Evolutionary conservation across 2,888 invertebrate genomes (phyloP), one percentile per base, ranked within the genome.

Genomic region (Xanthia icteritia): DNA sequence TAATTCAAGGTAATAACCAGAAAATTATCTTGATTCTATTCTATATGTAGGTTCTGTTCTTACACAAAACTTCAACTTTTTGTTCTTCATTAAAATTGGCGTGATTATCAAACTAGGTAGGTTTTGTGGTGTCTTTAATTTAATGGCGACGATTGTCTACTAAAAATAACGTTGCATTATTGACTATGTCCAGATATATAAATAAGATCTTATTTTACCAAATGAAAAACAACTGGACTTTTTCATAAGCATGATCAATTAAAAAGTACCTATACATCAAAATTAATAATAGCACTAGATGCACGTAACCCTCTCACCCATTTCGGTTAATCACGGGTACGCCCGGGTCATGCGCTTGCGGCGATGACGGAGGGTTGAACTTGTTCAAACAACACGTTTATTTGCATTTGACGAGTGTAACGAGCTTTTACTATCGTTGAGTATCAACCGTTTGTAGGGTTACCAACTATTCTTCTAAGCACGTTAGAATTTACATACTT

Each of bases 361-460:
- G 73, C 64, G 73, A 31, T 70, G 67, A 82, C 76, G 88, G 90
- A 89, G 92, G 93, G 93, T 91, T 89, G 87, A 86, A 86, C 88
- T 90, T 91, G 90, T 93, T 93, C 92, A 95, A 93, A 94, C 87
- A 92, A 80, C 93, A 89, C 92, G 86, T 87, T 93, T 95, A 94
- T 95, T 96, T 95, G 94, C 94, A 94, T 94, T 92, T 88, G 90
- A 89, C 90, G 92, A 93, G 92, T 93, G 92, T 94, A 94, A 92
- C 92, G 92, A 91, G 92, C 92, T 92, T 94, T 92, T 92, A 93
- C 91, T 93, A 91, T 92, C 91, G 88, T 87, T 91, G 87, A 88
- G 85, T 90, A 85, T 90, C 83, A 84, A 76, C 73, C 77, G 76
- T 80, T 81, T 77, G 81, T 90, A 90, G 90, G 90, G 91, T 89